Percentiles rank a stretch among this genome's conserved stretches.
Evolutionary conservation across 2,888 invertebrate genomes (phyloP).

Genomic region (Netelia melanura): DNA sequence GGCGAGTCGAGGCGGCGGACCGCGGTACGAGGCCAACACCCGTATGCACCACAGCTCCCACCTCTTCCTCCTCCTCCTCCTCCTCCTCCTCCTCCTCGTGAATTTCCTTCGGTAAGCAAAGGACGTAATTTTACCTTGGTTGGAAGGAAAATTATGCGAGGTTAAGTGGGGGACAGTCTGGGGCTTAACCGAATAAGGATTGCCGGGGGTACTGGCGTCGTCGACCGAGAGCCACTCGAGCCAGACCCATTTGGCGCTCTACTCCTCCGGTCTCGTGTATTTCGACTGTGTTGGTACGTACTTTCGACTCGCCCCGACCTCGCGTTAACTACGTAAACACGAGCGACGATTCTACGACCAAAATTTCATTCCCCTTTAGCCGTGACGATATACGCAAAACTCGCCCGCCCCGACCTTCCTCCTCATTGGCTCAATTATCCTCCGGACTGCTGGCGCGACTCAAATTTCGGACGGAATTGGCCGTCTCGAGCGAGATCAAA

Average conservation of each 20-base stretch:
- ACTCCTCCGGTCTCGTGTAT: slow-evolving; percentile 4
- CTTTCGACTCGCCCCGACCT: background rate
- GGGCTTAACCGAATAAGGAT: slow-evolving; percentile 79
- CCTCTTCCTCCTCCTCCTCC: background rate
- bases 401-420: no score
- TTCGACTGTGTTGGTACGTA: background rate
- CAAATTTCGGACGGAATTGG: no score
- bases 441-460: no score
- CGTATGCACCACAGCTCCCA: background rate
- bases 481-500: no score
- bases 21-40: background rate
- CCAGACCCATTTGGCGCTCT: slow-evolving; percentile 72
- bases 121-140: slow-evolving; percentile 79
- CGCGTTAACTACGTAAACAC: slow-evolving; percentile 71
- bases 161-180: slow-evolving; percentile 79
- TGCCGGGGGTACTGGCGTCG: slow-evolving; percentile 44
- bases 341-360: slow-evolving; percentile 50
- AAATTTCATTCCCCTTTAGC: slow-evolving; percentile 31
- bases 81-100: slow-evolving; percentile 1
- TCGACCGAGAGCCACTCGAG: slow-evolving; percentile 68
- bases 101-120: slow-evolving; percentile 78
- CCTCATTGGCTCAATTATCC: no score
- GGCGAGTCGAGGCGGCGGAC: background rate
- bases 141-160: slow-evolving; percentile 81
- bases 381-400: no score